phyloP scores from a whole-genome alignment of 2,113 vertebrate species.

The Bettongia penicillata region DNA sequence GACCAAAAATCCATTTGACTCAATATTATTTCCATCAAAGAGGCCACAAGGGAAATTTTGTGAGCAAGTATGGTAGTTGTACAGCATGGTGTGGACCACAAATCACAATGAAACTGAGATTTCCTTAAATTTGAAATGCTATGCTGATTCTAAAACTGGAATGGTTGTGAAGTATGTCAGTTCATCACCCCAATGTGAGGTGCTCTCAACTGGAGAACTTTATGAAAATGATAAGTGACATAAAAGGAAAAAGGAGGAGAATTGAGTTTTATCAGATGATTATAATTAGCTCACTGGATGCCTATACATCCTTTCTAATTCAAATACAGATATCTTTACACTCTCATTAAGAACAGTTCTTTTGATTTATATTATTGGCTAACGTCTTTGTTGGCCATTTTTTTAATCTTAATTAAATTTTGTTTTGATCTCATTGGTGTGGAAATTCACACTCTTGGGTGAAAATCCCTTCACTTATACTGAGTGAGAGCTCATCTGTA shows the following conservation, averaged over 20 bases:
- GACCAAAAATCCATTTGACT: not conserved
- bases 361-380: not conserved
- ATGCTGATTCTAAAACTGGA: not conserved
- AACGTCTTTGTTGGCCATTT: not conserved
- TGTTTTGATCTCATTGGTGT: not conserved
- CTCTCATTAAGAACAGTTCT: not conserved
- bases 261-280: not conserved
- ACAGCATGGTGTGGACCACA: not conserved
- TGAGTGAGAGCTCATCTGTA: not conserved
- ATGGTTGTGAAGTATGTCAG: not conserved
- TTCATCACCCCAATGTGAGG: not conserved
- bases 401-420: not conserved
- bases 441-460: not conserved
- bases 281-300: not conserved
- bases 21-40: not conserved
- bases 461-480: not conserved
- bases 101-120: not conserved
- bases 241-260: not conserved
- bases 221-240: not conserved
- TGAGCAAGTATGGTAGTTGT: not conserved
- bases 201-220: not conserved
- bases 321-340: not conserved
- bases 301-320: not conserved
- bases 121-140: not conserved
- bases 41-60: not conserved